Base-by-base conservation (phyloP, 2,113 vertebrate species). In the Seriola dumerili region DNA sequence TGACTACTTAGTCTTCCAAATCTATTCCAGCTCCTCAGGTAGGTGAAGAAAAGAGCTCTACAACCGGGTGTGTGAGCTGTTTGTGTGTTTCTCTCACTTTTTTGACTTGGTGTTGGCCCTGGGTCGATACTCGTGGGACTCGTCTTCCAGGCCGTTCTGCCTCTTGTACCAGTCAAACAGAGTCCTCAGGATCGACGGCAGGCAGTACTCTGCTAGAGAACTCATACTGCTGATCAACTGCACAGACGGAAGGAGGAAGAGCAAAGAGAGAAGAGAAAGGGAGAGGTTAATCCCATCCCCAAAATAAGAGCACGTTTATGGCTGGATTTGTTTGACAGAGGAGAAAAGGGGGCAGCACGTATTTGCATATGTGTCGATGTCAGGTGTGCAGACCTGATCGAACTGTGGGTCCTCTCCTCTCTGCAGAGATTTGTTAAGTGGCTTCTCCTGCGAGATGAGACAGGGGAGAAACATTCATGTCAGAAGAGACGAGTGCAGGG, bases 131-230 rank as follows among this genome's bases (percentile, higher is more conserved):
- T 99, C 98, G 25, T 99, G 98, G 14, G 98, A 99, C 90, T 99
- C 98, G 63, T 99, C 98, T 88, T 99, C 98, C 82, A 99, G 96
- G 81, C 98, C 98, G 12, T 99, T 99, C 91, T 99, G 98, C 66
- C 98, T 95, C 93, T 99, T 99, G 92, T 99, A 99, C 98, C 98
- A 99, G 89, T 99, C 98, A 78, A 99, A 99, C 73, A 99, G 94
- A 10, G 98, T 99, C 59, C 96, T 97, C 65, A 99, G 95, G 81
- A 99, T 98, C 46, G 98, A 99, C 14, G 98, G 98, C 21, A 99
- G 95, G 89, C 98, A 99, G 90, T 99, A 99, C 88, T 99, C 98
- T 19, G 98, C 97, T 61, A 99, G 96, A 9, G 98, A 99, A 89
- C 98, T 99, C 98, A 99, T 98, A 32, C 96, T 96, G 95, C 94